Base-by-base conservation (phyloP, 2,888 invertebrate genomes). In the Crocallis elinguaria region DNA sequence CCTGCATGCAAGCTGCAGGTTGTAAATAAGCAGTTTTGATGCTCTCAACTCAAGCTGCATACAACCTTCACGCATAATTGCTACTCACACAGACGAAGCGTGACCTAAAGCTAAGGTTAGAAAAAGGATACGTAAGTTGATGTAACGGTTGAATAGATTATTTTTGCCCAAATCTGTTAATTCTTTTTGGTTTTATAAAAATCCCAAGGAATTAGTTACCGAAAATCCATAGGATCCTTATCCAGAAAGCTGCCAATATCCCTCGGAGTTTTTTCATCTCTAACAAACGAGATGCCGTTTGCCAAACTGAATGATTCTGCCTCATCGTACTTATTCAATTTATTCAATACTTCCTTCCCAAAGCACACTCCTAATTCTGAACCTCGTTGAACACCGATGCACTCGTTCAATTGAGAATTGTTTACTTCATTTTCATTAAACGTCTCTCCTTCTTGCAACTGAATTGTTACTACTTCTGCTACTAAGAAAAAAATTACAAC, bases 141-240 rank as follows among this genome's bases (percentile, higher is more conserved):
- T n/a, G n/a, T n/a, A n/a, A n/a, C n/a, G n/a, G n/a, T n/a, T n/a
- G n/a, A n/a, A n/a, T n/a, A n/a, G n/a, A n/a, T n/a, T n/a, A n/a
- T n/a, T n/a, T n/a, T n/a, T n/a, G n/a, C n/a, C n/a, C n/a, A n/a
- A n/a, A n/a, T n/a, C n/a, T n/a, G n/a, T n/a, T n/a, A n/a, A n/a
- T n/a, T n/a, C n/a, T n/a, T n/a, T n/a, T 1, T 6, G 1, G 6
- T 23, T 23, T 23, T 23, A 1, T 23, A 23, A 1, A 23, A 8
- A n/a, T n/a, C 7, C n/a, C n/a, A 27, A 2, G 27, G 3, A 27
- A 12, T 11, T 29, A 39, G 5, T 73, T 92, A 95, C 92, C 95
- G 93, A 56, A 95, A 94, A 84, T 95, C 94, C 73, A 94, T 93
- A 0, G 96, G 95, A 85, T 96, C 95, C 57, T 94, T 94, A 67